Conservation (phyloP, 2,797 vertebrate species). For the Synaphobranchus kaupii region DNA sequence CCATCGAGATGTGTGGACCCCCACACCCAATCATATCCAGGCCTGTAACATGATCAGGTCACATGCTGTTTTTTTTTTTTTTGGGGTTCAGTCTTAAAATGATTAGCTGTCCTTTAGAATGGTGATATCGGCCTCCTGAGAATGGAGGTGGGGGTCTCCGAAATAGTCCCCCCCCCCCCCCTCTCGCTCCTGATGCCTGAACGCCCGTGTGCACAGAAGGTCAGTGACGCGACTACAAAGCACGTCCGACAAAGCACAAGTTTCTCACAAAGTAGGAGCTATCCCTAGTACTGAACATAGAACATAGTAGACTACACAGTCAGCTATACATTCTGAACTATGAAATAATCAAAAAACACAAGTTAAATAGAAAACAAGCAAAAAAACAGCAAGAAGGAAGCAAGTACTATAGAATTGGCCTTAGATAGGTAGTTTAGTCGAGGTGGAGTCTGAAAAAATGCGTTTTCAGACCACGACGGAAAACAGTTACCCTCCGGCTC, state of each 20-base stretch:
- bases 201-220: not conserved
- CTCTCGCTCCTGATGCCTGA: not conserved
- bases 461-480: not conserved
- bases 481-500: not conserved
- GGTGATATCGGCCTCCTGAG: not conserved
- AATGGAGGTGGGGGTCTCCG: not conserved
- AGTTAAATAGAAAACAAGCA: too few relatives aligned
- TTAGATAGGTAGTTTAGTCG: too few relatives aligned
- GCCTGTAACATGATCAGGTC: slow-evolving; percentile 75
- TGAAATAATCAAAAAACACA: too few relatives aligned
- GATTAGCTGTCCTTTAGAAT: not conserved
- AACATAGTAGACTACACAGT: too few relatives aligned
- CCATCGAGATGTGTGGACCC: slow-evolving; percentile 63
- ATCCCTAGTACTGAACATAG: too few relatives aligned
- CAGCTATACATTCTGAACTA: too few relatives aligned
- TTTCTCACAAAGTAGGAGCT: too few relatives aligned
- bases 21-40: slow-evolving; percentile 68
- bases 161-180: too few relatives aligned
- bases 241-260: too few relatives aligned
- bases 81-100: not conserved
- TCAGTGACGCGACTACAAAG: too few relatives aligned
- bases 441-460: not conserved
- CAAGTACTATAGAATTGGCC: too few relatives aligned
- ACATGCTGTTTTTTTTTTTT: slow-evolving; percentile 60
- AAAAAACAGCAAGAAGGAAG: too few relatives aligned